Percentiles rank a stretch among this genome's conserved stretches.
Evolutionary conservation across 2,113 vertebrate genomes (phyloP).

Genomic region (Leptodactylus fuscus): DNA sequence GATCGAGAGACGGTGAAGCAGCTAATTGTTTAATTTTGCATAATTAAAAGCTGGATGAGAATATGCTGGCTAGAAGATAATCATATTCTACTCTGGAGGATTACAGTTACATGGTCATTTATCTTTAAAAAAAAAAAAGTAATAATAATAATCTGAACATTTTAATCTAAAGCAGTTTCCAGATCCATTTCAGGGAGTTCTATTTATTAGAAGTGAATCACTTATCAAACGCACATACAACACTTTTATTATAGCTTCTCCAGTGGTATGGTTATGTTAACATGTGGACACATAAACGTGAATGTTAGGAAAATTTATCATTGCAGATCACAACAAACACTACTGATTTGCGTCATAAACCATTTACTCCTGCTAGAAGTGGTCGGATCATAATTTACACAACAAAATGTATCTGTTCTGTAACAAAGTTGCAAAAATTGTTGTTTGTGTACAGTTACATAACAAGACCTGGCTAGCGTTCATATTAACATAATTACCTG

Average conservation of each 20-base stretch:
- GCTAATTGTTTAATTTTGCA: slow-evolving; percentile 8
- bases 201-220: background rate
- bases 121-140: background rate
- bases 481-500: background rate
- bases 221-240: background rate
- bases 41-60: background rate
- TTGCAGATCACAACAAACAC: slow-evolving; percentile 39
- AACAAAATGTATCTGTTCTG: slow-evolving; percentile 29
- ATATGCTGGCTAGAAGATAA: background rate
- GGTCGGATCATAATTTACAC: background rate
- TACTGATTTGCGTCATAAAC: slow-evolving; percentile 48
- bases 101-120: background rate
- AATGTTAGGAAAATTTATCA: slow-evolving; percentile 55
- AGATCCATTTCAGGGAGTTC: background rate
- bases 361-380: background rate
- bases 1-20: background rate
- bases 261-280: slow-evolving; percentile 17
- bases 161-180: background rate
- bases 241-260: background rate
- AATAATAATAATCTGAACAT: background rate
- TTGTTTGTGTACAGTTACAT: background rate
- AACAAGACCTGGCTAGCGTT: background rate
- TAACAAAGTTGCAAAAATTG: slow-evolving; percentile 1
- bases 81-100: background rate
- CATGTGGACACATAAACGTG: slow-evolving; percentile 42